Conservation (phyloP, 2,888 invertebrate genomes). For the Tineola bisselliella region DNA sequence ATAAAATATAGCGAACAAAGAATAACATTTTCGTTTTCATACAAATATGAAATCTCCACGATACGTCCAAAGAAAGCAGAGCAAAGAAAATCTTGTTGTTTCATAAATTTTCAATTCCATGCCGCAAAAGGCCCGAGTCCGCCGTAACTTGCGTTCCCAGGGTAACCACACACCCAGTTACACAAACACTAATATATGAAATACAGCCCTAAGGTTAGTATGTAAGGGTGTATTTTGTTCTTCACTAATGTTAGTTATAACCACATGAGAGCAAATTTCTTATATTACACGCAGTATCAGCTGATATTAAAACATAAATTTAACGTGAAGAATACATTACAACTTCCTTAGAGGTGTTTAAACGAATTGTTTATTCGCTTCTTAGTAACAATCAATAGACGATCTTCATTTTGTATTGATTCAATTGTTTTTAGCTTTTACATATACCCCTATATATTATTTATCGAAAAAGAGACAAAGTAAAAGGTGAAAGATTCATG, state of each 20-base stretch:
- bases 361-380: not conserved
- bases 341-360: slow-evolving; percentile 4
- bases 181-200: not conserved
- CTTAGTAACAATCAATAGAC: not conserved
- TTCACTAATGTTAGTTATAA: not conserved
- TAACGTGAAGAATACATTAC: slow-evolving; percentile 13
- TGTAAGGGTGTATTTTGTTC: not conserved
- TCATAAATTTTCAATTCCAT: slow-evolving; percentile 15
- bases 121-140: slow-evolving; percentile 4
- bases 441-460: too few relatives aligned
- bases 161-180: not conserved
- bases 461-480: too few relatives aligned
- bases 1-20: not conserved
- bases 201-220: not conserved
- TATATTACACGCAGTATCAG: slow-evolving; percentile 6
- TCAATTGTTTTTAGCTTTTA: too few relatives aligned
- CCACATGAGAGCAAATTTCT: not conserved
- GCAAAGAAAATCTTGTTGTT: slow-evolving; percentile 13
- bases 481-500: too few relatives aligned
- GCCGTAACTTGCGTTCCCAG: slow-evolving; percentile 4
- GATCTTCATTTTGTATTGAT: not conserved
- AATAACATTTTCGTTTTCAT: not conserved
- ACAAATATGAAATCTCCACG: slow-evolving; percentile 1
- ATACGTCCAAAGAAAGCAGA: not conserved
- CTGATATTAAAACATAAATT: slow-evolving; percentile 16